Conservation (phyloP, 2,888 invertebrate species). For the Amblyteles armatorius region DNA sequence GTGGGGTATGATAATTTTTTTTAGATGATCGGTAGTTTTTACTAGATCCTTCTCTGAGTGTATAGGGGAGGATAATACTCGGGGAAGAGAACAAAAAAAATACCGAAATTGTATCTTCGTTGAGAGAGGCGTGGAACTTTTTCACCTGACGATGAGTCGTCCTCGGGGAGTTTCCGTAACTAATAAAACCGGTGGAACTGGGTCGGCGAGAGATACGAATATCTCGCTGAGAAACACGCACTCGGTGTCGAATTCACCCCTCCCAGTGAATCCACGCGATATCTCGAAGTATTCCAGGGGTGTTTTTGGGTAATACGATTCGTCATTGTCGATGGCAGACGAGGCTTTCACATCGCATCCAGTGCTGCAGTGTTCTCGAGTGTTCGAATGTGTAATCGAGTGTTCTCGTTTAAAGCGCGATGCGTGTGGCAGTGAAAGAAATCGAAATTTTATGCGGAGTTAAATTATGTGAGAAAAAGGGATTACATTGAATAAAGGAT, state of each 20-base stretch:
- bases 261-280: constrained; percentile 13
- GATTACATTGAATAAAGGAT: background rate
- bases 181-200: constrained; percentile 24
- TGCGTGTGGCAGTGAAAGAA: constrained; percentile 18
- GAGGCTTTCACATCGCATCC: constrained; percentile 77
- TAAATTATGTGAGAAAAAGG: constrained; percentile 21
- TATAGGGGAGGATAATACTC: background rate
- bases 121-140: constrained; percentile 74
- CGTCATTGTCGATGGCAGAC: constrained; percentile 79
- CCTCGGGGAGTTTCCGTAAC: constrained; percentile 42
- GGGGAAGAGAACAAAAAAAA: background rate
- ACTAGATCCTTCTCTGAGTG: background rate
- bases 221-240: constrained; percentile 43
- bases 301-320: constrained; percentile 70
- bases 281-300: background rate
- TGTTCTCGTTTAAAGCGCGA: constrained; percentile 16
- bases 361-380: constrained; percentile 22
- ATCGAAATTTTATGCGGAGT: constrained; percentile 24
- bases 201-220: constrained; percentile 6
- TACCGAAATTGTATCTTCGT: background rate
- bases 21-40: no score
- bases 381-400: background rate
- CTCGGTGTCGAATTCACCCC: constrained; percentile 36
- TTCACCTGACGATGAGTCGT: constrained; percentile 77
- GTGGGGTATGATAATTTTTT: no score